A percentile compares a stretch with the other conserved stretches of the same genome.
Conservation (phyloP, 2,797 vertebrate genomes). For the Crocodylus rhombifer region DNA sequence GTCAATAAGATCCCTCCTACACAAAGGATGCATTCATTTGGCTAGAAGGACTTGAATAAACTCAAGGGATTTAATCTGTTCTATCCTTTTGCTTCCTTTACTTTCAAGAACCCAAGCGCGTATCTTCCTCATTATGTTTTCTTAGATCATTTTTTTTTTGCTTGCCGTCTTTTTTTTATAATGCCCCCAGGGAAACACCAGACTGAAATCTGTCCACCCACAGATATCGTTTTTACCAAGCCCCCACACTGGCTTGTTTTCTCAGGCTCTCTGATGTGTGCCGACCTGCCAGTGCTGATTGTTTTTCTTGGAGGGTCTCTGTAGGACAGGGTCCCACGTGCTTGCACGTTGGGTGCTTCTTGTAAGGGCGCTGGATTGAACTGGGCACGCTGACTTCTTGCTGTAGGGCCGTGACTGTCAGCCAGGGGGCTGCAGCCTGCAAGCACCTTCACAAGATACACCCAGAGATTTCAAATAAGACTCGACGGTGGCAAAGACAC, state of each 20-base stretch:
- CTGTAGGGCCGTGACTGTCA: neutral
- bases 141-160: fast-evolving
- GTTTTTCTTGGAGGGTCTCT: neutral
- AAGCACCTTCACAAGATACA: no score
- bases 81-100: neutral
- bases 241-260: neutral
- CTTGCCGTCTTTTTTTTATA: neutral
- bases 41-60: fast-evolving
- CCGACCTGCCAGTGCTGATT: neutral
- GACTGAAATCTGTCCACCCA: neutral
- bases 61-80: neutral
- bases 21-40: neutral
- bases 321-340: neutral
- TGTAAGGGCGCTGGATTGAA: neutral
- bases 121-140: neutral
- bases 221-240: no score
- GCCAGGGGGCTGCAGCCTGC: no score
- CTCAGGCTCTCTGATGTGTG: neutral
- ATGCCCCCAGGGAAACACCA: neutral
- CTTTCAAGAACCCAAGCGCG: fast-evolving
- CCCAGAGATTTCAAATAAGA: no score
- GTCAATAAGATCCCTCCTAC: neutral
- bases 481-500: no score
- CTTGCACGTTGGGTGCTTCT: neutral
- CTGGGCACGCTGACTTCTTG: fast-evolving